phyloP scores from a whole-genome alignment of 2,888 invertebrate genomes.

The Argyresthia goedartella region DNA sequence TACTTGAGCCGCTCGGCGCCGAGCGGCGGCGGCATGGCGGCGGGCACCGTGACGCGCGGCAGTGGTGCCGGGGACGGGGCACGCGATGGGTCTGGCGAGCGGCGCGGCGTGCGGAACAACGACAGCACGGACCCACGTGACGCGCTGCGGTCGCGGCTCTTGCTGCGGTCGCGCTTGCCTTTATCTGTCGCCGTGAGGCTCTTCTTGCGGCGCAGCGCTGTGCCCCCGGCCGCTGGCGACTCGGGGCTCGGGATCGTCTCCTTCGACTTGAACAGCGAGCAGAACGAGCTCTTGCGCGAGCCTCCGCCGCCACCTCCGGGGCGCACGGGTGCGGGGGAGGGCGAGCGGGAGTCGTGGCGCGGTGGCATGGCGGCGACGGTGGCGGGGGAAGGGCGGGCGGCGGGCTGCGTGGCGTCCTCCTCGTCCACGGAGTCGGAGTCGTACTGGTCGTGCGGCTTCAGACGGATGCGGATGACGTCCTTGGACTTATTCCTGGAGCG shows the following conservation, averaged over 20 bases:
- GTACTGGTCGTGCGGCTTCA: conserved; percentile 77
- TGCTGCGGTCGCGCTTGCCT: conserved; percentile 75
- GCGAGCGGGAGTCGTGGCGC: conserved; percentile 54
- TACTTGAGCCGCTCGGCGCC: conserved; percentile 58
- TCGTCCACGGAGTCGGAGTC: conserved; percentile 29
- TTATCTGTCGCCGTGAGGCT: conserved; percentile 51
- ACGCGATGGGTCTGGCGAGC: conserved; percentile 19
- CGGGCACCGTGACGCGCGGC: conserved; percentile 20
- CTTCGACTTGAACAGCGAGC: conserved; percentile 82
- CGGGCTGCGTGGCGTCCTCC: conserved; percentile 33
- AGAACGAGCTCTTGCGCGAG: conserved; percentile 85
- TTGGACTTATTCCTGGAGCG: conserved; percentile 39
- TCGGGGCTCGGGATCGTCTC: conserved; percentile 76
- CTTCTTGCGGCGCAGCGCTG: conserved; percentile 48
- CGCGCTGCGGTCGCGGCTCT: conserved; percentile 73
- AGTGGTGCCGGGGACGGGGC: conserved; percentile 29
- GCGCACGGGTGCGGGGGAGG: conserved; percentile 78
- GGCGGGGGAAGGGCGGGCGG: conserved; percentile 72
- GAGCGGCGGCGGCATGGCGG: conserved; percentile 7
- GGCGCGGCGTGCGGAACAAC: conserved; percentile 72
- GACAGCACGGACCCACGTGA: conserved; percentile 77
- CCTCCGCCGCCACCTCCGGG: too few relatives aligned
- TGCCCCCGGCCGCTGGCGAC: conserved; percentile 69
- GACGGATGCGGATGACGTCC: conserved; percentile 72
- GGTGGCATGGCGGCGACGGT: conserved; percentile 42